Percentiles rank a stretch among this genome's conserved stretches.
Evolutionary conservation across 2,797 vertebrate genomes (phyloP).

Genomic region (Peromyscus melanophrys): DNA sequence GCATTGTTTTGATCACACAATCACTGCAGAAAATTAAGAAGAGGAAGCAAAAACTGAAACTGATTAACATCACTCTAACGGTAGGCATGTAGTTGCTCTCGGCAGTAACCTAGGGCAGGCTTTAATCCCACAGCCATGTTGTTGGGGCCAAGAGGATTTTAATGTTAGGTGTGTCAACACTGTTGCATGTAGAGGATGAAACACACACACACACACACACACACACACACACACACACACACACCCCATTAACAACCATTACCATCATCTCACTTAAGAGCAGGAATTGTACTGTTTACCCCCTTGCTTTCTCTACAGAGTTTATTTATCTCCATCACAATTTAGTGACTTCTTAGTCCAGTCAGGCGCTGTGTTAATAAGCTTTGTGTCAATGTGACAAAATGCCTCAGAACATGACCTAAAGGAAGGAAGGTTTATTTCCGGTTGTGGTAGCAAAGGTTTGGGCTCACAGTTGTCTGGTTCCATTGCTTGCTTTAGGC

Average conservation of each 20-base stretch:
- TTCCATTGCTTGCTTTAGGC: background rate
- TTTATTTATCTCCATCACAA: background rate
- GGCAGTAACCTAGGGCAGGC: background rate
- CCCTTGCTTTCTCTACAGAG: background rate
- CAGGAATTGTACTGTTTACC: background rate
- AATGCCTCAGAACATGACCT: background rate
- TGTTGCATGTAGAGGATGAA: background rate
- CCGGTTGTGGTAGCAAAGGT: background rate
- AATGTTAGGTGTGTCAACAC: background rate
- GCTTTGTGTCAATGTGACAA: background rate
- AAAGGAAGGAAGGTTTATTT: background rate
- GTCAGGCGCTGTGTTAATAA: background rate
- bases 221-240: background rate
- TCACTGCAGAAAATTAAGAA: constrained; percentile 7
- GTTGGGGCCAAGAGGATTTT: background rate
- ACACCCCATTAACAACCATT: background rate
- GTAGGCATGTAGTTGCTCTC: background rate
- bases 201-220: background rate
- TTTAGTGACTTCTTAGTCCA: background rate
- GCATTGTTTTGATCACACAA: background rate
- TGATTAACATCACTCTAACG: background rate
- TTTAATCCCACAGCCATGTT: background rate
- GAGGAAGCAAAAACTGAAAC: background rate
- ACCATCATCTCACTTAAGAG: background rate
- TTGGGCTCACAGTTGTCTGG: background rate